Base-by-base conservation (phyloP, 92 coral and sea anemone genomes). In the Hydrozoanthus gracilis region DNA sequence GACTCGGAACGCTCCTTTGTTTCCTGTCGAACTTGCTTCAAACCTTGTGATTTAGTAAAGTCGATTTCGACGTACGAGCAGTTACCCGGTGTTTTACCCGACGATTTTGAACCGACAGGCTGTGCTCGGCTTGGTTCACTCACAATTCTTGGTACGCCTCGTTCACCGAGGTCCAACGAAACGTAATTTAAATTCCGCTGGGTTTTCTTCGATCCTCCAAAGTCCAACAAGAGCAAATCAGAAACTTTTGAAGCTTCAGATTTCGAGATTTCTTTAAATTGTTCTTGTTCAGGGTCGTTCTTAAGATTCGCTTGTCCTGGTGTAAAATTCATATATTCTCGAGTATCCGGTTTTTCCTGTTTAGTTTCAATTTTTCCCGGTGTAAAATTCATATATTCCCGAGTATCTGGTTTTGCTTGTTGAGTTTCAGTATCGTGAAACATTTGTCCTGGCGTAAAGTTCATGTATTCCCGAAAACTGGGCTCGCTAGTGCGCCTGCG, bases 41-140 rank as follows among this genome's bases (percentile, higher is more conserved):
- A 87, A 13, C 98, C 99, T 62, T 93, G 90, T 8, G 99, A 96
- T 79, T 91, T 93, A 10, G 95, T 92, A 52, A 95, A 95, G 86
- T 96, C 99, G 35, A 96, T 88, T 69, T 90, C 98, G 8, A 93
- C 92, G 49, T 96, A 96, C 0, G 90, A 65, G 17, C 85, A 64
- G 9, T 11, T 65, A 18, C 85, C 86, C 11, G 89, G 73, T 65
- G 78, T 46, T n/a, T 87, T 51, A 52, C 90, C 86, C 44, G 92
- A 93, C 7, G 95, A 92, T 60, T 84, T 92, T 4, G 95, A 88
- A 11, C 93, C 92, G 9, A 79, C 58, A 2, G 87, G 18, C 4
- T 13, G 62, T 54, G 9, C 44, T 35, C 66, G 39, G 39, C 39
- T 76, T 5, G 66, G 14, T 7, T 20, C 12, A 4, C 47, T 5